These are phyloP conservation scores for Scomber japonicus DNA, from an alignment of 2,113 vertebrate species.

Conservation along the genomic window DNA sequence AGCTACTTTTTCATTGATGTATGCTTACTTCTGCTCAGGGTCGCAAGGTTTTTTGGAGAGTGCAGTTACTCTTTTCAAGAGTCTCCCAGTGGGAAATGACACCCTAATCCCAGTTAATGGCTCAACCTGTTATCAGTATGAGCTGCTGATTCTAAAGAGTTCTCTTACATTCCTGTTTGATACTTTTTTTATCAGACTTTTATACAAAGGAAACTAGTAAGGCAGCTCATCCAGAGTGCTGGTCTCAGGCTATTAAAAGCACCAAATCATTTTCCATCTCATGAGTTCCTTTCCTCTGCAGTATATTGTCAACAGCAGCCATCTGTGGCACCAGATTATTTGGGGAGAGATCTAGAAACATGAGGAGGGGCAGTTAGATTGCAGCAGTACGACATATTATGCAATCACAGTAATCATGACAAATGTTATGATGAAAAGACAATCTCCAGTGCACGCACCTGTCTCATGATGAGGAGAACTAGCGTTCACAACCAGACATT, in stretches of 20 bases:
- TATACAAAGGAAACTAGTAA: not conserved
- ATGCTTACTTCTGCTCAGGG: not conserved
- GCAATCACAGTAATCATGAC: slow-evolving; percentile 11
- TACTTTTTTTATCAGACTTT: not conserved
- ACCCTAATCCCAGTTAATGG: not conserved
- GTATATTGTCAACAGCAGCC: not conserved
- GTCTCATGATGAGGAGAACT: not conserved
- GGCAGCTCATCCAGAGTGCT: slow-evolving; percentile 18
- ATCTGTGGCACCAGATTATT: not conserved
- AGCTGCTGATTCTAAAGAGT: not conserved
- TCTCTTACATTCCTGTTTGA: slow-evolving; percentile 21
- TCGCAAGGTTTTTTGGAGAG: not conserved
- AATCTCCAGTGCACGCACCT: not conserved
- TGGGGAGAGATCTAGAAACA: slow-evolving; percentile 19
- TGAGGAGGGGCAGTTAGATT: slow-evolving; percentile 1
- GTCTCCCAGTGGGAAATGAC: not conserved
- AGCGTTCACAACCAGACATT: not conserved
- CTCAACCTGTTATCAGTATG: not conserved
- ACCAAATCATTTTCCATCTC: slow-evolving; percentile 18
- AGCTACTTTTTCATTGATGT: not conserved
- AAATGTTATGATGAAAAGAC: not conserved
- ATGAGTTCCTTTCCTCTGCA: not conserved
- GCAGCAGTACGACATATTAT: slow-evolving; percentile 18
- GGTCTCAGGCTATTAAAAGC: slow-evolving; percentile 31
- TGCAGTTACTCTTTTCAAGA: not conserved